These are phyloP conservation scores for Pipra filicauda DNA, from an alignment of 2,113 vertebrate genomes.

Conservation along the genomic window DNA sequence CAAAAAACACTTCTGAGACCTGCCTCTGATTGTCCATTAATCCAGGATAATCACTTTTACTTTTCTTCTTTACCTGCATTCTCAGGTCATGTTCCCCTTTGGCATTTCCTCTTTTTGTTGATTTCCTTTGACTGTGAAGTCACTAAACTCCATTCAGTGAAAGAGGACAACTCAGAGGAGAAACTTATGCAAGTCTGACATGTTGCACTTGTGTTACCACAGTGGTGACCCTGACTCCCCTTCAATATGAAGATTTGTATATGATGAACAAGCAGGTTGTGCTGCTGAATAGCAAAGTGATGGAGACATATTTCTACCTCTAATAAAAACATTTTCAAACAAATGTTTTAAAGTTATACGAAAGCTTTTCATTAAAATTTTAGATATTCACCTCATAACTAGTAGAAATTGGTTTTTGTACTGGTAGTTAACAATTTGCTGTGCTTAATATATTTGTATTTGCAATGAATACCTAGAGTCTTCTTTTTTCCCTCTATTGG, in stretches of 20 bases:
- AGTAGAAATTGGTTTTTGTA: slow-evolving; percentile 47
- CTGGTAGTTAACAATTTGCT: slow-evolving; percentile 5
- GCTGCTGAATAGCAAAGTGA: background rate
- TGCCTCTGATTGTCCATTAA: background rate
- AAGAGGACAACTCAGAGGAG: background rate
- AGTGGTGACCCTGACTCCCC: background rate
- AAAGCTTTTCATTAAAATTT: background rate
- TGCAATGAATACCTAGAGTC: background rate
- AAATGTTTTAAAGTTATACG: background rate
- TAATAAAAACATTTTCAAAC: background rate
- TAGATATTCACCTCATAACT: background rate
- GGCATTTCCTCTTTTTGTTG: background rate
- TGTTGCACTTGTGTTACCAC: background rate
- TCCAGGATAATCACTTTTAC: background rate
- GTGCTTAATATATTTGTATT: background rate
- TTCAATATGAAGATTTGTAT: background rate
- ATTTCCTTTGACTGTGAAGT: background rate
- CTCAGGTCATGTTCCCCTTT: background rate
- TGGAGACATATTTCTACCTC: background rate
- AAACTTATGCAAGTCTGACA: background rate
- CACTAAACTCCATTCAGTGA: background rate
- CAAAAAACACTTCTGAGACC: background rate
- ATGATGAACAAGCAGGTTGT: background rate
- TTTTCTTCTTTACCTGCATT: background rate
- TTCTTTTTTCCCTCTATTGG: background rate